These are phyloP conservation scores for Bhutanitis thaidina DNA, from an alignment of 2,888 invertebrate genomes.

Conservation along the genomic window DNA sequence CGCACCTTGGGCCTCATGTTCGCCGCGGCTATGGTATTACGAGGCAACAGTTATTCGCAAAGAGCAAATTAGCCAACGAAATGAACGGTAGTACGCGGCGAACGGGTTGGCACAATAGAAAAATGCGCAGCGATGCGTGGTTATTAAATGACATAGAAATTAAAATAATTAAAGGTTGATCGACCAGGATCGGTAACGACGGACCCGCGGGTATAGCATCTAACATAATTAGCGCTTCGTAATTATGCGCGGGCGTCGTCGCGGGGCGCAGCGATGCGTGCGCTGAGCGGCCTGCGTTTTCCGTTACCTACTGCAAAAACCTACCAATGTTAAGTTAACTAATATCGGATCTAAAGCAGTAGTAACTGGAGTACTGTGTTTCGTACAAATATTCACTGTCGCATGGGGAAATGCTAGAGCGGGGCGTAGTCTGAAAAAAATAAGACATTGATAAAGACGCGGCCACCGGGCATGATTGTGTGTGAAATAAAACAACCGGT, in stretches of 20 bases:
- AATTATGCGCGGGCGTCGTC: slow-evolving; percentile 29
- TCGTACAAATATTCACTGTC: no score
- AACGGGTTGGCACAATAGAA: slow-evolving; percentile 15
- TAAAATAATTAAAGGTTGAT: slow-evolving; percentile 37
- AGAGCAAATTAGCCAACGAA: slow-evolving; percentile 17
- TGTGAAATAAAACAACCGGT: no score
- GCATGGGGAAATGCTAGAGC: no score
- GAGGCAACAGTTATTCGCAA: background rate
- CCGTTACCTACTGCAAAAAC: no score
- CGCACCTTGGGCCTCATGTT: no score
- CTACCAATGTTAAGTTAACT: no score
- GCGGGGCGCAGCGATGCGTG: slow-evolving; percentile 28
- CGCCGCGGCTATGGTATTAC: slow-evolving; percentile 12
- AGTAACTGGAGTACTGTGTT: no score
- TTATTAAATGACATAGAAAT: slow-evolving; percentile 35
- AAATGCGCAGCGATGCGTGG: slow-evolving; percentile 19
- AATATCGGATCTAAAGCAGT: no score
- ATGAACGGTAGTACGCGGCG: background rate
- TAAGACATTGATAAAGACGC: no score
- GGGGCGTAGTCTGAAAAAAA: no score
- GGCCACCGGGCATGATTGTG: no score
- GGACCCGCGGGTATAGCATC: slow-evolving; percentile 26
- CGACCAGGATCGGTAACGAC: background rate
- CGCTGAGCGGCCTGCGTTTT: slow-evolving; percentile 2
- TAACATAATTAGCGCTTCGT: slow-evolving; percentile 36